These are phyloP conservation scores for Origma solitaria DNA, from an alignment of 2,113 vertebrate species.

Conservation along the genomic window DNA sequence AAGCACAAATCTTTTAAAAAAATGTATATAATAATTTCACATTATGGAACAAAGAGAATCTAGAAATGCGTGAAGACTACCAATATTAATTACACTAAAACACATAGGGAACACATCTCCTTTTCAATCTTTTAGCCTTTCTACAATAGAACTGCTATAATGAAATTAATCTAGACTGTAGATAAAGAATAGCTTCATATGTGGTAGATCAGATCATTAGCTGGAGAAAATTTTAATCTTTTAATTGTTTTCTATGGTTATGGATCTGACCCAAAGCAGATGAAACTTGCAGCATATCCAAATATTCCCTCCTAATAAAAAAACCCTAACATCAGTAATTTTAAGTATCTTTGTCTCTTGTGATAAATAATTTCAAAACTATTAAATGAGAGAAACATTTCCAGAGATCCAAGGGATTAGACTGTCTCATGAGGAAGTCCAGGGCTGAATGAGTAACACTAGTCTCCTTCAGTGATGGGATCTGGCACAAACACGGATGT, in stretches of 20 bases:
- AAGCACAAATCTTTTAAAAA: not conserved
- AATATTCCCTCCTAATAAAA: not conserved
- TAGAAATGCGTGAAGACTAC: not conserved
- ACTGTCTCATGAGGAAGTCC: slow-evolving; percentile 55
- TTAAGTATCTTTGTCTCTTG: not conserved
- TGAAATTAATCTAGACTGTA: not conserved
- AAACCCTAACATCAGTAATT: not conserved
- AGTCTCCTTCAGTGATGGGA: slow-evolving; percentile 40
- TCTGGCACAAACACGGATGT: slow-evolving; percentile 65
- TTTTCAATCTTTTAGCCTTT: not conserved
- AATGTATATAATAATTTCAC: not conserved
- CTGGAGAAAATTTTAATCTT: not conserved
- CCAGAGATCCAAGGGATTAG: slow-evolving; percentile 56
- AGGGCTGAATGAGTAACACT: slow-evolving; percentile 40
- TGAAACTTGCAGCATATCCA: not conserved
- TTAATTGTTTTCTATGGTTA: not conserved
- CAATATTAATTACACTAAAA: not conserved
- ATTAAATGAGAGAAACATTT: not conserved
- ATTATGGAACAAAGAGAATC: not conserved
- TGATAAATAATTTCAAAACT: not conserved
- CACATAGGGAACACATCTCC: not conserved
- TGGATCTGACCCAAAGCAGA: not conserved
- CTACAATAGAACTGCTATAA: not conserved
- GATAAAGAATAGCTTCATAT: not conserved
- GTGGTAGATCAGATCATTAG: not conserved